Evolutionary conservation across 2,797 vertebrate species (phyloP), one percentile per base, ranked within the genome.

Genomic region (Myotis daubentonii): DNA sequence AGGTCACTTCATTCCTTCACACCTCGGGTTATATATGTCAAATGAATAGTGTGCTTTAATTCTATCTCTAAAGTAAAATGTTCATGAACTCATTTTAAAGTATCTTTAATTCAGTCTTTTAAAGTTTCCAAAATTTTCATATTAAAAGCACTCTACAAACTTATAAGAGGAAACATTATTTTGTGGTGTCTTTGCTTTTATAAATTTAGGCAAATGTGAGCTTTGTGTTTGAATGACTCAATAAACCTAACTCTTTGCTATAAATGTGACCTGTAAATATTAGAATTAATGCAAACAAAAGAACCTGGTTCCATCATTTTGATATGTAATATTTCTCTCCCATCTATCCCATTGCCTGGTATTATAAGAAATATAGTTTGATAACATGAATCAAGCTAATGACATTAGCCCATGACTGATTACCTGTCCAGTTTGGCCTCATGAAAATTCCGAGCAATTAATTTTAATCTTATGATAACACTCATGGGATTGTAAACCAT

Each of bases 361-460:
- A 33, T 75, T 91, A 89, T 84, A 47, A 94, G 68, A 90, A 92
- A 89, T 60, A 76, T 5, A 91, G 71, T 87, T 91, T 60, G 38
- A 60, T 89, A 89, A 81, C 33, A 87, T 83, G 66, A 87, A 65
- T 93, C 41, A 95, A 94, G n/a, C 68, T 91, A 94, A 94, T 89
- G 91, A 78, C 84, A 80, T 82, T 93, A 95, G 57, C 20, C 49
- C 70, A n/a, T 95, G 93, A 95, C 80, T 91, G 55, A 95, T 88
- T 87, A 92, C 71, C 86, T 97, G 82, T 66, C 51, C 38, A 72
- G 5, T 92, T 44, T 92, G 38, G 68, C 22, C 47, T 89, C 57
- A 79, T 74, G 75, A 93, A 91, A 93, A 93, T 76, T 78, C 80
- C 82, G 60, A 75, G 51, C 78, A 94, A 94, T 94, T 93, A 95